Evolutionary conservation across 2,888 invertebrate genomes (phyloP).

Genomic region (Apodemia hepburni): DNA sequence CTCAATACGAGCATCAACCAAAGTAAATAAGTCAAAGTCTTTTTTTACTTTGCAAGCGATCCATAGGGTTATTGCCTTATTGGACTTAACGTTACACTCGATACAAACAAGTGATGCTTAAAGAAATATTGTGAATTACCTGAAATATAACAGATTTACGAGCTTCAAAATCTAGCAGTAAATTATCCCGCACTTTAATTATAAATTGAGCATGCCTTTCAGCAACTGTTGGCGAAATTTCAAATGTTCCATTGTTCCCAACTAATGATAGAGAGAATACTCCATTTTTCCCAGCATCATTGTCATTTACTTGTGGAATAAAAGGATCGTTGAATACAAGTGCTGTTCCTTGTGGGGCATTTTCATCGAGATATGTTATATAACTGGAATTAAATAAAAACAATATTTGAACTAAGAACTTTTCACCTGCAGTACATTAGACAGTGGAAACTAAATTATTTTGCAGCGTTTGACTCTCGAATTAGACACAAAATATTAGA

Average conservation of each 20-base stretch:
- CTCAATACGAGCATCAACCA: no score
- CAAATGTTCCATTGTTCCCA: constrained; percentile 93
- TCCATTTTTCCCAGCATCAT: constrained; percentile 90
- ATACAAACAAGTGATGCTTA: not conserved
- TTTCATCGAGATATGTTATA: constrained; percentile 88
- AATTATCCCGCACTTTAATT: constrained; percentile 90
- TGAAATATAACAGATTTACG: constrained; percentile 87
- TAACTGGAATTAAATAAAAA: constrained; percentile 77
- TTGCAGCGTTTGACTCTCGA: no score
- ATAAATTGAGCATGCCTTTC: constrained; percentile 89
- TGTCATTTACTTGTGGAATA: constrained; percentile 86
- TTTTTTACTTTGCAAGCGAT: no score
- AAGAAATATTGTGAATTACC: constrained; percentile 54
- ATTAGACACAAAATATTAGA: no score
- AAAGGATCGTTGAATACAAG: constrained; percentile 86
- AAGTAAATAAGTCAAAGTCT: no score
- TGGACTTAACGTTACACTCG: no score
- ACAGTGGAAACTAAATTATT: no score
- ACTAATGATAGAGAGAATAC: constrained; percentile 88
- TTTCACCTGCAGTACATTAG: no score
- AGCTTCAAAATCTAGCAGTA: constrained; percentile 91
- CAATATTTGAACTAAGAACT: constrained; percentile 13
- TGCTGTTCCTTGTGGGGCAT: constrained; percentile 89
- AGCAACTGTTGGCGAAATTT: constrained; percentile 90
- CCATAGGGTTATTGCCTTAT: no score